Conservation (phyloP, 2,888 invertebrate genomes). For the Drosophila subsilvestris region DNA sequence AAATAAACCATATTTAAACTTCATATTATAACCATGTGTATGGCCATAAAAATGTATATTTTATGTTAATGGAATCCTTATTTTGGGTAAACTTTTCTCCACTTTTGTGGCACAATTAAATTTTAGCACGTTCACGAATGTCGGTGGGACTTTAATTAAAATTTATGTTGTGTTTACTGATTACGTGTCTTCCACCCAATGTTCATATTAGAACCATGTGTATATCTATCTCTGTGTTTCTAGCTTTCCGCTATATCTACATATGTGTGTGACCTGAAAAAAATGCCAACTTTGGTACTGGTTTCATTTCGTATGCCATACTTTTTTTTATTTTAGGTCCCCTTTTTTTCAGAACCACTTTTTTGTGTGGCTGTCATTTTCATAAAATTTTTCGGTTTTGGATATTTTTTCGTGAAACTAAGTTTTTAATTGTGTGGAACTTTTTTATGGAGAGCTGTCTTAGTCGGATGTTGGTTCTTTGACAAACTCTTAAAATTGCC, state of each 20-base stretch:
- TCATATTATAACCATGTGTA: no score
- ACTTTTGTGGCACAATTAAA: background rate
- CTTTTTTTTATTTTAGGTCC: slow-evolving; percentile 27
- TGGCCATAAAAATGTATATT: no score
- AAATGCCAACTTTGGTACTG: slow-evolving; percentile 33
- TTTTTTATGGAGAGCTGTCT: slow-evolving; percentile 5
- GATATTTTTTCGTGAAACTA: background rate
- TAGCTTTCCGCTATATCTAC: background rate
- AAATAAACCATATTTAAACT: no score
- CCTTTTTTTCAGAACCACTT: slow-evolving; percentile 14
- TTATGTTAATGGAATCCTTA: slow-evolving; percentile 20
- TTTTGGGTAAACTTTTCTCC: background rate
- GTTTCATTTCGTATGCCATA: slow-evolving; percentile 35
- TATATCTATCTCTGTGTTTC: slow-evolving; percentile 7
- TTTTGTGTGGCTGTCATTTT: slow-evolving; percentile 26
- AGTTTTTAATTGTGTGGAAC: no score
- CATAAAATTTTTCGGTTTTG: slow-evolving; percentile 22
- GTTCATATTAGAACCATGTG: slow-evolving; percentile 22
- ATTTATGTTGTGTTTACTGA: slow-evolving; percentile 42
- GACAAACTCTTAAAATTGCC: background rate
- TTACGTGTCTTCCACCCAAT: slow-evolving; percentile 33
- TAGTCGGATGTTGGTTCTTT: slow-evolving; percentile 2
- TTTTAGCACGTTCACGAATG: no score
- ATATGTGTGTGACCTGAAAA: background rate
- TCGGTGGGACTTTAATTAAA: slow-evolving; percentile 40